Conservation (phyloP, 1,140 invertebrate species). For the Atta cephalotes region DNA sequence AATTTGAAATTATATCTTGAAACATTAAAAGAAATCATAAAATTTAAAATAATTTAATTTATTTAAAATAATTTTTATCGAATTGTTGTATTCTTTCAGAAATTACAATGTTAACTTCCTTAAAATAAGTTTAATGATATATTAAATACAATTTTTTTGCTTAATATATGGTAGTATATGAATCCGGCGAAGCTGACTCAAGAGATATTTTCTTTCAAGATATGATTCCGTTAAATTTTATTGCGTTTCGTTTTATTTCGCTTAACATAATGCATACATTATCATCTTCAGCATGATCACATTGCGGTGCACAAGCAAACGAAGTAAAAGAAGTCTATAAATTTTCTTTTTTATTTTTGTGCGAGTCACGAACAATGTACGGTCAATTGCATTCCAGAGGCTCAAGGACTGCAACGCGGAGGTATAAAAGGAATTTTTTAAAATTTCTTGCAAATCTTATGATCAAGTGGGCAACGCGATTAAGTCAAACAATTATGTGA, state of each 20-base stretch:
- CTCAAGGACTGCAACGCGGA: conserved; percentile 70
- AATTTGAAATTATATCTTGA: background rate
- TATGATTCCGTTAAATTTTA: background rate
- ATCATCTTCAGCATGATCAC: background rate
- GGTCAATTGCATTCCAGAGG: conserved; percentile 75
- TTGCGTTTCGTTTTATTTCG: background rate
- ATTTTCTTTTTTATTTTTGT: conserved; percentile 44
- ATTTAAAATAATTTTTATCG: background rate
- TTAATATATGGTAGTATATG: background rate
- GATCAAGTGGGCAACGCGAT: conserved; percentile 16
- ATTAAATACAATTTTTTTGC: background rate
- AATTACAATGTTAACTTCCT: background rate
- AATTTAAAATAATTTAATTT: background rate
- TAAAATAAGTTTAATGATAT: background rate
- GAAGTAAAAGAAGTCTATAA: conserved; percentile 14
- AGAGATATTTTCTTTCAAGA: background rate
- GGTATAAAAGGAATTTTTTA: conserved; percentile 53
- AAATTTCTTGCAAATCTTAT: conserved; percentile 40
- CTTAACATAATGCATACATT: background rate
- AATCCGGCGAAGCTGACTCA: background rate
- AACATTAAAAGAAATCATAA: background rate
- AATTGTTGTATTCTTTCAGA: background rate
- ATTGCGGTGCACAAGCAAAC: background rate
- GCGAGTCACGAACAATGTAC: conserved; percentile 71
- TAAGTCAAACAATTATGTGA: conserved; percentile 27